These are phyloP conservation scores for Diplolepis rosae DNA, from an alignment of 2,888 invertebrate genomes.

Conservation along the genomic window DNA sequence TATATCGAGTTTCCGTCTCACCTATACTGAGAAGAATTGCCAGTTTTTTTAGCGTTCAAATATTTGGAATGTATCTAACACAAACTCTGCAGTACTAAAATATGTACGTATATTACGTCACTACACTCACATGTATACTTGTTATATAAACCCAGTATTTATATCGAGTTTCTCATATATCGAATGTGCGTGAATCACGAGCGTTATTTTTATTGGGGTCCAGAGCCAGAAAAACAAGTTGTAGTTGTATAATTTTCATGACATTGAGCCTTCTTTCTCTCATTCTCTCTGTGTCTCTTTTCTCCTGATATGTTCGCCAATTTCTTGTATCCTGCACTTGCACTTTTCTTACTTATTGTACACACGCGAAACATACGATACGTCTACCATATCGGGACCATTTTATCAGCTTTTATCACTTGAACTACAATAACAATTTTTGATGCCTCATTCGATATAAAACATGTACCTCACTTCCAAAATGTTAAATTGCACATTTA, in stretches of 20 bases:
- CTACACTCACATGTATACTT: neutral
- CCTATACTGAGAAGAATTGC: neutral
- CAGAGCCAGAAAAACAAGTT: slow-evolving; percentile 28
- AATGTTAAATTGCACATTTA: too few relatives aligned
- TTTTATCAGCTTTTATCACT: slow-evolving; percentile 16
- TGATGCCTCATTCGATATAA: neutral
- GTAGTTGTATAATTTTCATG: slow-evolving; percentile 15
- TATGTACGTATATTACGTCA: neutral
- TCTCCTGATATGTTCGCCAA: neutral
- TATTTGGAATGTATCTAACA: neutral
- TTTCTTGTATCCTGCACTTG: neutral
- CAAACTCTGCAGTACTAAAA: too few relatives aligned
- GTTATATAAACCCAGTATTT: neutral
- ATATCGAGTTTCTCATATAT: neutral
- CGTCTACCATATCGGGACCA: slow-evolving; percentile 12
- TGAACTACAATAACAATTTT: slow-evolving; percentile 18
- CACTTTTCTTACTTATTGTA: neutral
- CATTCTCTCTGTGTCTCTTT: neutral
- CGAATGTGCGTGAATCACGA: slow-evolving; percentile 11
- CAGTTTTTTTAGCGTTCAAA: neutral
- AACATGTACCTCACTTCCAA: neutral
- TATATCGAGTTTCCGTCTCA: too few relatives aligned
- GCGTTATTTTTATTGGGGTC: slow-evolving; percentile 1
- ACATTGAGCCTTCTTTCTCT: neutral
- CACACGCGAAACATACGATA: neutral